Conservation (phyloP, 2,888 invertebrate species). For the Reticulitermes lucifugus region DNA sequence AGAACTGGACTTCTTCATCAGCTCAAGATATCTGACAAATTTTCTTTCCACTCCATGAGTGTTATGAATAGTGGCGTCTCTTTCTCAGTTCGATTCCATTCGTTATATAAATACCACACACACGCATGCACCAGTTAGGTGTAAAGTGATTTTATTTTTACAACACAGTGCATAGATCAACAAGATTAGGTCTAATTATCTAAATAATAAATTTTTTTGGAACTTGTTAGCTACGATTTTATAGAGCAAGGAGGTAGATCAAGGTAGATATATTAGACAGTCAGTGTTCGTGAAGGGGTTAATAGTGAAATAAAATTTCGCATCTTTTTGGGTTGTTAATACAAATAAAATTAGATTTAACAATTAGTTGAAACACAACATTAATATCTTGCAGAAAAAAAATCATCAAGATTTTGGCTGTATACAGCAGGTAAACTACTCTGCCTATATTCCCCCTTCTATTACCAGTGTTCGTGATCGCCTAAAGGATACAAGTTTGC, state of each 20-base stretch:
- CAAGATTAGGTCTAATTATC: background rate
- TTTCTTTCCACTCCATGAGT: background rate
- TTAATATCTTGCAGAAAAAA: conserved; percentile 5
- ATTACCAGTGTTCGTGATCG: conserved; percentile 33
- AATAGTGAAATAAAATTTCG: background rate
- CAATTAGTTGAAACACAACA: conserved; percentile 22
- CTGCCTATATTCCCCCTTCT: background rate
- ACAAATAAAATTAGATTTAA: conserved; percentile 18
- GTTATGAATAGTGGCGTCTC: background rate
- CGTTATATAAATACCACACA: background rate
- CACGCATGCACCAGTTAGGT: background rate
- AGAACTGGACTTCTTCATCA: too few species aligned
- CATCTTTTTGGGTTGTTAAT: background rate
- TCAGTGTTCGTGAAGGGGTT: background rate
- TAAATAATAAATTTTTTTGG: background rate
- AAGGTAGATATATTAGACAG: background rate
- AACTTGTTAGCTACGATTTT: background rate
- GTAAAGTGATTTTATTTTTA: background rate
- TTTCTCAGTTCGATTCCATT: background rate
- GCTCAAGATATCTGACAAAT: too few species aligned
- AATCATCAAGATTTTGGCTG: conserved; percentile 18
- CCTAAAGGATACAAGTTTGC: conserved; percentile 38
- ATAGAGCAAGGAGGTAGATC: background rate
- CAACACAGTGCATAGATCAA: background rate
- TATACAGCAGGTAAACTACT: background rate